Base-by-base conservation (phyloP, 1,140 invertebrate species). In the Drosophila parvula region DNA sequence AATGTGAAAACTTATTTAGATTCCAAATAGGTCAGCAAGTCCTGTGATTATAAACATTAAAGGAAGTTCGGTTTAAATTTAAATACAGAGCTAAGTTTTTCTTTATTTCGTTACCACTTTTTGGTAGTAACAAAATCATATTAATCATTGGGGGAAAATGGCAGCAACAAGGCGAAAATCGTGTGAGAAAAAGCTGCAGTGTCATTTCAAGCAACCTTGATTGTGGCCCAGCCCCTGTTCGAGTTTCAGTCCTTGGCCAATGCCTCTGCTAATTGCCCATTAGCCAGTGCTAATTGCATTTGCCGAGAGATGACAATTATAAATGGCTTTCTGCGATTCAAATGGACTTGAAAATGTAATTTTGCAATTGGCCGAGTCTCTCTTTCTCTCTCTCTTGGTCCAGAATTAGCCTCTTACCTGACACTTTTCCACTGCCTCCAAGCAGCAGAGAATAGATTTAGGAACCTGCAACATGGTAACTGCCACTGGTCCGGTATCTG, bases 271-370 rank as follows among this genome's bases (percentile, higher is more conserved):
- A 84, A 89, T 84, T 84, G 77, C 50, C 77, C 84, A 88, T 86
- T 89, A 89, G 80, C 61, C 70, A 84, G 74, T 65, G 69, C 69
- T 89, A 89, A 89, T 88, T 90, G 84, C 84, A 89, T 84, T 84
- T 71, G 48, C 78, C 45, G 69, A 78, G 69, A 84, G 62, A 84
- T 88, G 84, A 88, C 84, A 89, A 75, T 89, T 89, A 88, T 88
- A 89, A 88, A 88, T 89, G 70, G 69, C 84, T 80, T 80, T 79
- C 71, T 69, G 63, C 73, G 32, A 36, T 41, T 50, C 61, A 34
- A 53, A 53, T 76, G 74, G 69, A 74, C 74, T 77, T 61, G 56
- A 69, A 78, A 78, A 57, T 78, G 64, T 58, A 77, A 77, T 77
- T 78, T 71, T 55, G 55, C 69, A 55, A 60, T 47, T 48, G 57